Evolutionary conservation across 2,888 invertebrate genomes (phyloP), one percentile per base, ranked within the genome.

Genomic region (Schizaphis graminum): DNA sequence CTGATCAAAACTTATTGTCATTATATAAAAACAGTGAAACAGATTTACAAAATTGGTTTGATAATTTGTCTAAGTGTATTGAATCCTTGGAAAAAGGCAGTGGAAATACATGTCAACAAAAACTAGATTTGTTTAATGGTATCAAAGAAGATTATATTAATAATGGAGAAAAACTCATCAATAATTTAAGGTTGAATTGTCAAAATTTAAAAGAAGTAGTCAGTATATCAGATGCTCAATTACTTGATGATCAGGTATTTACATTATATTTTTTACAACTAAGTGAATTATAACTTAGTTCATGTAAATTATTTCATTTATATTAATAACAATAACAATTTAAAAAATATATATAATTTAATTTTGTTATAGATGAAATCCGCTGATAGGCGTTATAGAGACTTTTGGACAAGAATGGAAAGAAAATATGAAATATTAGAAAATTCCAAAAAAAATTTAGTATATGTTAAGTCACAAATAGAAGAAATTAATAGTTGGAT

Each of bases 171-270:
- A 97, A 97, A 91, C 97, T 97, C 95, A 96, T 98, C 47, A 97
- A 97, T 85, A 95, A 97, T 94, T 97, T 98, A 0, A 98, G 97
- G 95, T 96, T 96, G 88, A 96, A 98, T 91, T 97, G 97, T 2
- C 96, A 97, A 1, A 97, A 97, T 95, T 98, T 98, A 16, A 97
- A 97, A 94, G 97, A 98, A 95, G 97, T 98, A 53, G 98, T 98
- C 26, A 98, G 98, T 96, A 98, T 98, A 96, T 96, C 98, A 95
- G 98, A 98, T 95, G 97, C 98, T 0, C 98, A 98, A 95, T 98
- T 98, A 96, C 97, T 98, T 3, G 98, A 98, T 95, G 98, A 98
- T 96, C 98, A 98, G 96, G 97, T 97, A 95, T 95, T 21, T 92
- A n/a, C 1, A 10, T 21, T 41, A 26, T 53, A 87, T 16, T 77